Base-by-base conservation (phyloP, 2,888 invertebrate species). In the Polymixis lichenea region DNA sequence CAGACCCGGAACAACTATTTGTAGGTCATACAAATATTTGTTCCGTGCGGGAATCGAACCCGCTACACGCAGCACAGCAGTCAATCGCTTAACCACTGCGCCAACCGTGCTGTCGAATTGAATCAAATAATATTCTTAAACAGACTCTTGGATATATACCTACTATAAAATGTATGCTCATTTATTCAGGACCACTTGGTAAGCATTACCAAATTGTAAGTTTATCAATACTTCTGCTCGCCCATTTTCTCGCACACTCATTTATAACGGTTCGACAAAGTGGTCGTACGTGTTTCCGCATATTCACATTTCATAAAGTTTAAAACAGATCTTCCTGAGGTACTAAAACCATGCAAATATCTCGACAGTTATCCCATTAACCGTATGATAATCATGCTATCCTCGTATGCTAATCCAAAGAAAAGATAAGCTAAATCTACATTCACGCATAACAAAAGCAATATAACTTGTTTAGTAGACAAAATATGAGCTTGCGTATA, bases 401-500 rank as follows among this genome's bases (percentile, higher is more conserved):
- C 49, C 66, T 46, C 19, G 28, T 64, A 77, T 71, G 77, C 67
- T 69, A 61, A 72, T 72, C 58, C 62, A 51, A 82, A 65, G 25
- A 70, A 75, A 75, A 61, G 51, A 77, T 62, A 75, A 53, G 9
- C 55, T 64, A 76, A 74, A 53, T 56, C 55, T 51, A 51, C 58
- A 75, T 53, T 7, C 51, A 51, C 51, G 46, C 76, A 55, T 69
- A 87, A 77, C 78, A 69, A 69, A 76, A 77, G 75, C 77, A 78
- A 86, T 69, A 78, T 72, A 78, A 87, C 80, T 77, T 78, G 79
- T 87, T 87, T 73, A 83, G 68, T 71, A 86, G 78, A 71, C 82
- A 86, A 88, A 88, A 88, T 87, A 84, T 85, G 86, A 86, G 78
- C 86, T 82, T 72, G 74, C 56, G 78, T 85, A 87, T 90, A 89